A percentile compares a stretch with the other conserved stretches of the same genome.
These are phyloP conservation scores for Agrilus mali DNA, from an alignment of 2,888 invertebrate species.

Conservation along the genomic window DNA sequence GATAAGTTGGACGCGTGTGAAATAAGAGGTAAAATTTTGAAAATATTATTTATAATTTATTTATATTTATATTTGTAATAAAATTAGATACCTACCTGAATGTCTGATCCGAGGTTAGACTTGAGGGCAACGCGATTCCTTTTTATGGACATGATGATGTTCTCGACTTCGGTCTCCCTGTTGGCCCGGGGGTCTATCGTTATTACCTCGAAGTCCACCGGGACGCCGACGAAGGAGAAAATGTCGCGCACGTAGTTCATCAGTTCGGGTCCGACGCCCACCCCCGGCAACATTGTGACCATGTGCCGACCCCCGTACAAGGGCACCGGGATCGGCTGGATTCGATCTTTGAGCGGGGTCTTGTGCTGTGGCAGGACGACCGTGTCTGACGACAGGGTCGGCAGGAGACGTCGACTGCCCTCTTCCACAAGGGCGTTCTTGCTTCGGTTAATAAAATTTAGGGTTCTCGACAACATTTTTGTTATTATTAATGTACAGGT, in stretches of 20 bases:
- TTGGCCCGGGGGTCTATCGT: constrained; percentile 12
- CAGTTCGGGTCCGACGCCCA: constrained; percentile 26
- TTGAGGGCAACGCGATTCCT: constrained; percentile 26
- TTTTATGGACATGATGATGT: constrained; percentile 22
- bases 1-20: no score
- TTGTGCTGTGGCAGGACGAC: no score
- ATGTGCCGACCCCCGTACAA: constrained; percentile 15
- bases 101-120: constrained; percentile 38
- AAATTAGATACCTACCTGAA: constrained; percentile 26
- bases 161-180: constrained; percentile 13
- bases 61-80: no score
- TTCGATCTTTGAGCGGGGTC: no score
- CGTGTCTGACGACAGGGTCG: no score
- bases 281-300: constrained; percentile 19
- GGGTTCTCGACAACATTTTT: no score
- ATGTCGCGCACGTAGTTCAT: constrained; percentile 23
- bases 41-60: no score
- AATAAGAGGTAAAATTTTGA: no score
- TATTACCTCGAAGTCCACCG: constrained; percentile 27
- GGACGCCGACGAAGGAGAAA: constrained; percentile 21
- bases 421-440: no score
- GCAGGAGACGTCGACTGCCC: no score
- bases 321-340: constrained; percentile 6
- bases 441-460: no score
- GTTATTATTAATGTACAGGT: no score